A percentile compares a stretch with the other conserved stretches of the same genome.
phyloP scores from a whole-genome alignment of 1,140 invertebrate species.

The Andricus grossulariae region DNA sequence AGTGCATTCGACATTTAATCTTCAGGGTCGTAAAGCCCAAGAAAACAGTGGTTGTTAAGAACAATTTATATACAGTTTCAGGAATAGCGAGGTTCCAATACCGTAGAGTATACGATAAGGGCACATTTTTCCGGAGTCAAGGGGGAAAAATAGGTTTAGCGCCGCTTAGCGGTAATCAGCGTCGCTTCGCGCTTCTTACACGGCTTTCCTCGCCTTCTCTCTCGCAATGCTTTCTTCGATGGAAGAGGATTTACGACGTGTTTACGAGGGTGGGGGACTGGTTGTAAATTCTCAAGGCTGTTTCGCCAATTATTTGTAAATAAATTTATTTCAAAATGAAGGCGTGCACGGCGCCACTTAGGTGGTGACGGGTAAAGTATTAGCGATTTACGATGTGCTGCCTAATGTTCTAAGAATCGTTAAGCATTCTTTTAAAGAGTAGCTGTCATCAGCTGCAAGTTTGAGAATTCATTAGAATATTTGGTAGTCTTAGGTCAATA shows the following conservation, averaged over 20 bases:
- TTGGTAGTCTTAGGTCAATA: no score
- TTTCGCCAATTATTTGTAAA: conserved; percentile 23
- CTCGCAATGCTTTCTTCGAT: conserved; percentile 6
- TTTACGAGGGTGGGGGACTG: conserved; percentile 6
- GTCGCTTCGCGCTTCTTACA: neutral
- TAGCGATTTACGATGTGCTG: neutral
- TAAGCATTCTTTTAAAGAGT: no score
- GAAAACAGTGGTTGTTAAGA: no score
- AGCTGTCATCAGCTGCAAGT: no score
- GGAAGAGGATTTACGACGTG: conserved; percentile 7
- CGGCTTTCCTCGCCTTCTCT: conserved; percentile 9
- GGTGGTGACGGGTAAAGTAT: neutral
- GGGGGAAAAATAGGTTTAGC: neutral
- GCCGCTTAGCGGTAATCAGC: neutral
- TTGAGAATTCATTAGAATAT: no score
- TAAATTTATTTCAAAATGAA: conserved; percentile 21
- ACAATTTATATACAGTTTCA: neutral
- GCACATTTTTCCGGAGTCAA: neutral
- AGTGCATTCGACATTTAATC: no score
- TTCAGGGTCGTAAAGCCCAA: no score
- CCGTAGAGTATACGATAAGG: neutral
- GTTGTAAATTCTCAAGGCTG: conserved; percentile 9
- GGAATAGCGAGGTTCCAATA: neutral
- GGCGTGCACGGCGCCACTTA: neutral
- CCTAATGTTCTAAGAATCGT: neutral